Evolutionary conservation across 2,797 vertebrate species (phyloP), one percentile per base, ranked within the genome.

Genomic region (Myotis myotis): DNA sequence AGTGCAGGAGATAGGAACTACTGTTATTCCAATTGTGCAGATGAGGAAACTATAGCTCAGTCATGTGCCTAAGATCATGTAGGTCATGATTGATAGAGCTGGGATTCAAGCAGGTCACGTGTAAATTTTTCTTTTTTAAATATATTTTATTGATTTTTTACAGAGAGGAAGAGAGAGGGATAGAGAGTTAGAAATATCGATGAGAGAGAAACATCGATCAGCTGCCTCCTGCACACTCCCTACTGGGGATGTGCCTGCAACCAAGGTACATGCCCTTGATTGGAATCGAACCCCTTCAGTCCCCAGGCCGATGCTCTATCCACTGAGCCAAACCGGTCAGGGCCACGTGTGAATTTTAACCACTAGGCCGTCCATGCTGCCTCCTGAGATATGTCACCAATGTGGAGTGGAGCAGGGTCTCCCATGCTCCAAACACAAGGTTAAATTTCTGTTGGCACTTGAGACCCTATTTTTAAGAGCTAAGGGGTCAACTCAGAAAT

Each of bases 401-500:
- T 12, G 13, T 53, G n/a, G 62, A 64, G 16, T 17, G 15, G 30
- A 30, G 33, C 36, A 28, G 36, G 33, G 22, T 57, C 53, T 38
- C 2, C 22, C 9, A 10, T 30, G 8, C 78, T 80, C 53, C 83
- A 62, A 25, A 72, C 25, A 62, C 87, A 90, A 85, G 64, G 78
- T 87, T 87, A 91, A 96, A 57, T 96, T 96, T 86, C 83, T 95
- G 86, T 95, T 22, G 86, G 36, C 12, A 70, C 84, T 84, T 82
- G 55, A 95, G 57, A 66, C 47, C 57, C 33, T 33, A 0, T 94
- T 96, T 95, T 95, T 93, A 68, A 96, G 66, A 88, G 81, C 94
- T 89, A 93, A 94, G 79, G 71, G 60, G 91, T 92, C 68, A 22
- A 62, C 62, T 74, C 96, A 79, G 87, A 97, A 95, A 96, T 75